Base-by-base conservation (phyloP, 92 coral and sea anemone genomes). In the Diadumene lineata region DNA sequence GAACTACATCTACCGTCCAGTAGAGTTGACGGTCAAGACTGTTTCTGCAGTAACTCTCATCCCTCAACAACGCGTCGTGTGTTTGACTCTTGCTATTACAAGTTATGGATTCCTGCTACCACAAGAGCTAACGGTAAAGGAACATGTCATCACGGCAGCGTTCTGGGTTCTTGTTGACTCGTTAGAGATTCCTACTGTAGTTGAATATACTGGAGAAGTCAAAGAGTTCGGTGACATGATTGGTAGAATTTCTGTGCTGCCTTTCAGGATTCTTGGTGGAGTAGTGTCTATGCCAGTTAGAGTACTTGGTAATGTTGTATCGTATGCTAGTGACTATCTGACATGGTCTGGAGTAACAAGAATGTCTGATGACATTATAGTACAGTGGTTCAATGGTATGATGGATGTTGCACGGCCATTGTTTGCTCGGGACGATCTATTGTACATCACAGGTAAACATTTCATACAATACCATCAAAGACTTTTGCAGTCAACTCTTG, bases 151-250 rank as follows among this genome's bases (percentile, higher is more conserved):
- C 18, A 53, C 58, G 24, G 19, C 58, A 53, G 58, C 24, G 58
- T 53, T 53, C 19, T 53, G 58, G 58, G 58, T 53, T 15, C 58
- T 53, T 15, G 58, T 53, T 53, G 58, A 53, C 58, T 53, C 58
- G 19, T 21, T 53, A 53, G 58, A 53, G 58, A 21, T 23, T 53
- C 58, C 58, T 21, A 53, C 24, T 9, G 58, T 53, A 53, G 58
- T 23, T 53, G 58, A 53, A 53, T 53, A 53, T 23, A 53, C 58
- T 13, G 58, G 58, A 53, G 8, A 53, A 53, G 58, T 53, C 6
- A 53, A 53, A 16, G 58, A 53, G 58, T 21, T 53, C 19, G 58
- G 58, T 13, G 19, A 53, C 58, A 53, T 53, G 58, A 53, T 53
- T 15, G 58, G 8, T 53, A 53, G 58, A 53, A 21, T 53, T 53